Evolutionary conservation across 1,140 invertebrate genomes (phyloP).

Genomic region (Myzus persicae): DNA sequence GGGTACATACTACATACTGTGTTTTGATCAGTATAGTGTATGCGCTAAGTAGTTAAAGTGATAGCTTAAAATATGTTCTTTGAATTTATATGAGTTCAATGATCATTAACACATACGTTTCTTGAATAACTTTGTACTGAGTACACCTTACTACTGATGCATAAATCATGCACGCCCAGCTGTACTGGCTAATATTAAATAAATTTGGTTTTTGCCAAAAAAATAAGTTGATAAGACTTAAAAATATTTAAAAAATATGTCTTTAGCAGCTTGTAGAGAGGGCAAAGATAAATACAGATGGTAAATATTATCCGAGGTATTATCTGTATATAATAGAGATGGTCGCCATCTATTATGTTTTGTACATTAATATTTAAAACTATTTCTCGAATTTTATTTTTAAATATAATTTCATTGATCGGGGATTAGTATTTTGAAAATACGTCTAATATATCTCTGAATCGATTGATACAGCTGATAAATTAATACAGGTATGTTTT

Average conservation of each 20-base stretch:
- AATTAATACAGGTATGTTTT: background rate
- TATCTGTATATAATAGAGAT: background rate
- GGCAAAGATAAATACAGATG: background rate
- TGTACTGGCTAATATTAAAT: background rate
- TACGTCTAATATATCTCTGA: background rate
- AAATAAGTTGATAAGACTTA: background rate
- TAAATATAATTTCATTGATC: too few species aligned
- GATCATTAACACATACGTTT: background rate
- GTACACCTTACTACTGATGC: background rate
- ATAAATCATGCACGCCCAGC: background rate
- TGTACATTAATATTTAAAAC: background rate
- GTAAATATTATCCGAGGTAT: background rate
- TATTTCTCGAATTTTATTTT: too few species aligned
- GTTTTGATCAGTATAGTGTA: background rate
- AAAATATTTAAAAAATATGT: background rate
- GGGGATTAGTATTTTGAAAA: too few species aligned
- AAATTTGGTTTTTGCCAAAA: background rate
- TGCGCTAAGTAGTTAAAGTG: background rate
- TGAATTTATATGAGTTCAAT: background rate
- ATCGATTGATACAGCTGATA: background rate
- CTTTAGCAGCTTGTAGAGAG: background rate
- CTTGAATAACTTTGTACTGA: background rate
- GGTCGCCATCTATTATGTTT: background rate
- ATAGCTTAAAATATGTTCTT: background rate
- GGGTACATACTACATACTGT: background rate